Evolutionary conservation across 1,140 invertebrate genomes (phyloP), one percentile per base, ranked within the genome.

Genomic region (Thereuonema tuberculata): DNA sequence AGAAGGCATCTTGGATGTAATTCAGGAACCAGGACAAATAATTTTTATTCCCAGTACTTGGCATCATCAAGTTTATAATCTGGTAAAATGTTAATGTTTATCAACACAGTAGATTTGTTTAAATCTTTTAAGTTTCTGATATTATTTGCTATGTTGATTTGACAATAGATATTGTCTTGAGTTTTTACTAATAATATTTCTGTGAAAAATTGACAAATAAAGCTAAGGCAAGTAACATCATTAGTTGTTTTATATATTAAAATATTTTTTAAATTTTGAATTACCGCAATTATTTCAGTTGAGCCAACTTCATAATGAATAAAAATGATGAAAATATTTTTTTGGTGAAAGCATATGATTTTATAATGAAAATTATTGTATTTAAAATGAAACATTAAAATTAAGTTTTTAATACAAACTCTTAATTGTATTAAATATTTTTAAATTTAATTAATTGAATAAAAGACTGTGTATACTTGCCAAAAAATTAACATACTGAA

Each of bases 11-110:
- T 80, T 83, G 65, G 84, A 89, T 72, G 74, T 97, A n/a, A 81
- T 87, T 64, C 95, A 98, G 76, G 79, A 85, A 69, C 70, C 81
- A 60, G 93, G 93, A 58, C 88, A 98, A 77, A 85, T 87, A 21
- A 81, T 98, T 59, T 98, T 97, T 81, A 86, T 98, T 50, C 95
- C 95, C 21, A 93, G 91, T 63, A 89, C 90, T 25, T 98, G 92
- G 92, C 82, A 91, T 76, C 95, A 98, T 78, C 90, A 98, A 82
- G 95, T 98, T 27, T 83, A 82, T 75, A 98, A 98, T 77, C 65
- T 90, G 67, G 85, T 85, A 78, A 74, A n/a, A 21, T 26, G 25
- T 15, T 15, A 27, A 52, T 49, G 17, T 28, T 25, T 62, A 48
- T 56, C 21, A 2, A 59, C 27, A 43, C 23, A 12, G 58, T 53